Evolutionary conservation across 2,888 invertebrate genomes (phyloP).

Genomic region (Microplitis deprimator): DNA sequence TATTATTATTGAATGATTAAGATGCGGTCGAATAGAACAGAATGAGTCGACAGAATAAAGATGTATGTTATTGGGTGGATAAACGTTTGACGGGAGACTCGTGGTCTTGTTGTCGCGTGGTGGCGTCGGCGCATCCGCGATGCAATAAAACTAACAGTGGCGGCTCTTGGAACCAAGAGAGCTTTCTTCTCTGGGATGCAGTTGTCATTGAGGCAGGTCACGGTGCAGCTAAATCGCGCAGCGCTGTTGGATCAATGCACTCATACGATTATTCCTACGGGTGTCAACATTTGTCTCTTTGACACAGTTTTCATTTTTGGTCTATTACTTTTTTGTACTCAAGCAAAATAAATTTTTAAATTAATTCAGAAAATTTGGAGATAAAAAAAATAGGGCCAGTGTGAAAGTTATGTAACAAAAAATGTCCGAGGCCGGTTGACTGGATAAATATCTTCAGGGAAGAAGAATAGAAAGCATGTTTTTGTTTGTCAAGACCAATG

Average conservation of each 20-base stretch:
- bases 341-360: no score
- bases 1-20: not conserved
- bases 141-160: not conserved
- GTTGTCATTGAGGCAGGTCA: constrained; percentile 66
- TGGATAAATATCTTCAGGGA: not conserved
- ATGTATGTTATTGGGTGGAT: not conserved
- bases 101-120: constrained; percentile 33
- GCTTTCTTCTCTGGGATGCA: constrained; percentile 54
- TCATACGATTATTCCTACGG: constrained; percentile 12
- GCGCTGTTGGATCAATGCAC: constrained; percentile 44
- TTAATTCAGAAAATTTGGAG: no score
- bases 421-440: not conserved
- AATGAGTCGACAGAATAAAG: not conserved
- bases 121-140: constrained; percentile 47
- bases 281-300: not conserved
- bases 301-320: not conserved
- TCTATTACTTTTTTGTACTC: no score
- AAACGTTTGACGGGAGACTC: not conserved
- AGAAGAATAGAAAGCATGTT: constrained; percentile 1
- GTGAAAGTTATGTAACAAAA: not conserved
- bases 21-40: not conserved
- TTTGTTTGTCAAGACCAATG: not conserved
- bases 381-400: not conserved
- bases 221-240: constrained; percentile 53
- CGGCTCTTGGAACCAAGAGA: constrained; percentile 29